phyloP scores from a whole-genome alignment of 2,113 vertebrate genomes.

The Sinosuthora webbiana region DNA sequence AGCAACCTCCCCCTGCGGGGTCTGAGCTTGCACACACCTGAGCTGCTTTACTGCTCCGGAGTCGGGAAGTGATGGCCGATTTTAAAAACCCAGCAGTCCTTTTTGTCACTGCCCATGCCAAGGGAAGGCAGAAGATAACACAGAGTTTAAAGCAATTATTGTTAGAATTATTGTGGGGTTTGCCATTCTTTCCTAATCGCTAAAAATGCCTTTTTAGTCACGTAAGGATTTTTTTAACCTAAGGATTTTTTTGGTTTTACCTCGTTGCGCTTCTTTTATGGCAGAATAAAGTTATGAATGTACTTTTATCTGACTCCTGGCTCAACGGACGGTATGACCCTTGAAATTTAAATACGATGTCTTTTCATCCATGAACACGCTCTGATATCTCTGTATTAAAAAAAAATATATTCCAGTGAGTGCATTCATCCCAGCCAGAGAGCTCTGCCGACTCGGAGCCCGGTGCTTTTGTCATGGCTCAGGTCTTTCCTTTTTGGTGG shows the following conservation, averaged over 20 bases:
- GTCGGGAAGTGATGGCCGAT: background rate
- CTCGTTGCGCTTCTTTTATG: background rate
- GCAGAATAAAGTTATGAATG: constrained; percentile 24
- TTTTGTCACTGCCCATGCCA: background rate
- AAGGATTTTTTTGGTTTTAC: constrained; percentile 33
- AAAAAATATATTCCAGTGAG: background rate
- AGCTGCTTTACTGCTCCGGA: background rate
- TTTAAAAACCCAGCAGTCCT: background rate
- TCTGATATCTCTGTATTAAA: constrained; percentile 5
- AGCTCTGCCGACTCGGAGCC: background rate
- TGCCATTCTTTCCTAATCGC: background rate
- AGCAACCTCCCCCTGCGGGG: background rate
- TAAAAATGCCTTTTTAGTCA: constrained; percentile 24
- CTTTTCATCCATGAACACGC: constrained; percentile 20
- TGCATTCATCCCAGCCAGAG: background rate
- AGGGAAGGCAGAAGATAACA: background rate
- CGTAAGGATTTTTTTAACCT: background rate
- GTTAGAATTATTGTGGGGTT: background rate
- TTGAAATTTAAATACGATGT: constrained; percentile 43
- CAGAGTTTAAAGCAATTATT: background rate
- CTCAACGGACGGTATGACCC: background rate
- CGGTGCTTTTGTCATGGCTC: background rate
- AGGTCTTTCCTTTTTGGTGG: background rate
- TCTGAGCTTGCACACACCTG: background rate
- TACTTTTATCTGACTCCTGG: constrained; percentile 23